Base-by-base conservation (phyloP, 2,888 invertebrate genomes). In the Drosophila merina region DNA sequence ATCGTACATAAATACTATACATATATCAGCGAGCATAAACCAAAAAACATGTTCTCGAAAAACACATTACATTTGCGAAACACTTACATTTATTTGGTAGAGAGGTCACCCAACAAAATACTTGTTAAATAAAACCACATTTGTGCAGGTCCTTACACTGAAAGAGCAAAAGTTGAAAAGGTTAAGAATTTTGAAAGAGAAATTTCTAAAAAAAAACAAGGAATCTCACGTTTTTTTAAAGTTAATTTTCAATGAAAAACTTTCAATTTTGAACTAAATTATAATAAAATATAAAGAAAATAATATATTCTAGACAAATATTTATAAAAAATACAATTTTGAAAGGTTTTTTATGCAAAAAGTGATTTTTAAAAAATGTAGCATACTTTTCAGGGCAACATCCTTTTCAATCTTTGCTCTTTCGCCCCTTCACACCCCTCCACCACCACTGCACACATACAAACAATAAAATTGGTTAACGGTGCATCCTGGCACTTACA, bases 71-170 rank as follows among this genome's bases (percentile, higher is more conserved):
- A 62, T 26, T 60, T 48, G 31, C 12, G 42, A 8, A 33, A 59
- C 30, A 51, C 36, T 47, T 31, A 25, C 33, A 52, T 31, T 31
- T 45, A 45, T 20, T 12, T 6, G n/a, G 44, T 25, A 25, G 25
- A 44, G 20, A 44, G 44, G 25, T 44, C 9, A 10, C 2, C 10
- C 44, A 25, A 3, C 20, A 42, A 42, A 20, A 8, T 20, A 42
- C 38, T 12, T 20, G 14, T 12, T 12, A 38, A 38, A 20, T 14
- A 40, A 1, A 20, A 14, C 14, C 3, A 25, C 25, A 44, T 33
- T 20, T 56, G 33, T 31, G 48, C 55, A 56, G 51, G 54, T 42
- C 49, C 30, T 31, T 26, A 57, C 47, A 70, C 36, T 33, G 10
- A 20, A 42, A 40, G 20, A 47, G 57, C 10, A 25, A 28, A 30